Conservation (phyloP, 2,113 vertebrate genomes). For the Thryonomys swinderianus region DNA sequence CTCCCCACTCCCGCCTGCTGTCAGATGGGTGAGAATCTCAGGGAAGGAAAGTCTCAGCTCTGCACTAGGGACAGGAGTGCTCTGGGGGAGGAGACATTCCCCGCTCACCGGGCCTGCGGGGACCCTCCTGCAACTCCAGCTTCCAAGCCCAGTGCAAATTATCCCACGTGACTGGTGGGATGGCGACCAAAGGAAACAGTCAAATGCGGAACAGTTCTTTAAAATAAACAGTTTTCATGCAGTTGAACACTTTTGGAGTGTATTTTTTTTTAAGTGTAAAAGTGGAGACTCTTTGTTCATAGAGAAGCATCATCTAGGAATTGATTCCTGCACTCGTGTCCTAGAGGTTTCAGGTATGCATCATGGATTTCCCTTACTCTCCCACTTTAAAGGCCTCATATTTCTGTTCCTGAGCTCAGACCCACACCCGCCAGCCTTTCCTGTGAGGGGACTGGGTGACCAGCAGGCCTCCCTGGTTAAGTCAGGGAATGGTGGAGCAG, state of each 20-base stretch:
- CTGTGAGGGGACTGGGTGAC: slow-evolving; percentile 17
- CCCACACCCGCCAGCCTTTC: slow-evolving; percentile 43
- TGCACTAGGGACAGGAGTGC: not conserved
- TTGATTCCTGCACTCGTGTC: slow-evolving; percentile 83
- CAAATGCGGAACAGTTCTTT: slow-evolving; percentile 61
- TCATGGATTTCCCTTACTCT: slow-evolving; percentile 59
- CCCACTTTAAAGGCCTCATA: slow-evolving; percentile 78
- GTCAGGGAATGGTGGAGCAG: slow-evolving; percentile 52
- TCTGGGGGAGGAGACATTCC: not conserved
- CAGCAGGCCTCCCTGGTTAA: slow-evolving; percentile 65
- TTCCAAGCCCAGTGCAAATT: slow-evolving; percentile 72
- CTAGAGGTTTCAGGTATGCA: slow-evolving; percentile 45
- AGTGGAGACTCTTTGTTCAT: slow-evolving; percentile 71
- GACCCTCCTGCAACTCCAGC: not conserved
- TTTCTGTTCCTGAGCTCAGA: slow-evolving; percentile 85
- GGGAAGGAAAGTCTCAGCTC: not conserved
- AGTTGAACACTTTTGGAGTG: slow-evolving; percentile 54
- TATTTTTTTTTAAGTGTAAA: slow-evolving; percentile 75
- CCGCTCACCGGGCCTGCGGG: slow-evolving; percentile 26
- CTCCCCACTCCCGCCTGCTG: slow-evolving; percentile 33
- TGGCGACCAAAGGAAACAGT: slow-evolving; percentile 66
- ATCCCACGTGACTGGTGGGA: slow-evolving; percentile 47
- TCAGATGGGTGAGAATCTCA: not conserved
- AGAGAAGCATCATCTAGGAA: slow-evolving; percentile 75
- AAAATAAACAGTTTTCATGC: slow-evolving; percentile 75